Evolutionary conservation across 2,888 invertebrate species (phyloP), one percentile per base, ranked within the genome.

Genomic region (Trachelus tabidus): DNA sequence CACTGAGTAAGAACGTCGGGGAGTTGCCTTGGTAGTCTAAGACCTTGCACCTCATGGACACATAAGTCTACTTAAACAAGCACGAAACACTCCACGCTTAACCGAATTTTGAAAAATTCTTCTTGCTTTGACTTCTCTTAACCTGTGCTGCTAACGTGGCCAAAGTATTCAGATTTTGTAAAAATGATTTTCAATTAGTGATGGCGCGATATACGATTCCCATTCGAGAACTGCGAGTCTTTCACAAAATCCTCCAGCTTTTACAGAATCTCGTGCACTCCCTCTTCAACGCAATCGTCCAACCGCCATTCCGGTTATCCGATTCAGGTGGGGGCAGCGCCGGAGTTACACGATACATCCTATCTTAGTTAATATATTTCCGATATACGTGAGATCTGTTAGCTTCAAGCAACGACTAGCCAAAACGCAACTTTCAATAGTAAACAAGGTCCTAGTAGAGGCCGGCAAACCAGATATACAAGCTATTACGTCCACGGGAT

Each of bases 41-140:
- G 82, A 90, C 87, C 83, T 90, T 90, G 88, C 90, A 88, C 90
- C 89, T 90, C 91, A 91, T 91, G 84, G 91, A 90, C 91, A 91
- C 91, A 91, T 91, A 89, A 80, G 85, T 85, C 81, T 85, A 80
- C 71, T 23, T 6, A 23, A 74, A 73, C 75, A 81, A 81, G 79
- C 68, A 75, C 34, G 34, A 37, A 34, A 30, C 71, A 76, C 40
- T 73, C 74, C 69, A 73, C 79, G 69, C 74, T 68, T 37, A 30
- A 34, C 40, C 68, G 33, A 40, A 40, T 15, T 40, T 40, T 6
- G 15, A 56, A 56, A 23, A 75, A 76, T 15, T 31, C 37, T 37
- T 33, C 3, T 73, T 11, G 1, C 11, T 31, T 31, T 34, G 15
- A 31, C 9, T 23, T 23, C 2, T 9, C 9, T 56, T 23, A 23